Evolutionary conservation across 2,888 invertebrate species (phyloP), one percentile per base, ranked within the genome.

Genomic region (Erpobdella octoculata): DNA sequence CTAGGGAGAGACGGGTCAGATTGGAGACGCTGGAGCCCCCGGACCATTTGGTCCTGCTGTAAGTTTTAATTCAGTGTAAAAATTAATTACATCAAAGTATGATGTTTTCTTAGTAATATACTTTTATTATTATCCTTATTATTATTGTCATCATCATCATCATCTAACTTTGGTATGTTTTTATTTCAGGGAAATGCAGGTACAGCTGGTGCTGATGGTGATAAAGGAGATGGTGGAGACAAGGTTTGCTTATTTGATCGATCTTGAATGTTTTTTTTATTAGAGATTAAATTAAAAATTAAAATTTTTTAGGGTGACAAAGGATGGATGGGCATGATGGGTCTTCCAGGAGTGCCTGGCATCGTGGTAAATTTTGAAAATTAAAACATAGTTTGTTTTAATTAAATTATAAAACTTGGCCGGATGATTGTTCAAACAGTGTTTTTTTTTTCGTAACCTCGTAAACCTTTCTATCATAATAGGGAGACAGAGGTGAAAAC

Each of bases 391-490:
- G 12, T 9, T 15, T 64, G 33, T 12, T 41, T 12, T 12, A 9
- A 41, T 12, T 18, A 41, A 12, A 9, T 12, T 41, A 41, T 12
- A 9, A 41, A 53, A 9, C 21, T 53, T 53, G 53, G 53, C n/a
- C n/a, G n/a, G n/a, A n/a, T n/a, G n/a, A n/a, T n/a, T n/a, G n/a
- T n/a, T n/a, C n/a, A n/a, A n/a, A n/a, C n/a, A n/a, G n/a, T 68
- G 28, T 46, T 68, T 53, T 15, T 28, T 48, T n/a, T 68, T 38
- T 58, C 33, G 48, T n/a, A 28, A 48, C 68, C 66, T 71, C 82
- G 79, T 83, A 83, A 28, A 73, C 78, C n/a, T 77, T 81, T 53
- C 83, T 84, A 67, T 73, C 78, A 15, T 78, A 2, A 35, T 31
- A 69, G 69, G 69, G 69, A 58, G 69, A 69, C 58, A 48, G 53